These are phyloP conservation scores for Thomomys bottae DNA, from an alignment of 2,113 vertebrate species.

Conservation along the genomic window DNA sequence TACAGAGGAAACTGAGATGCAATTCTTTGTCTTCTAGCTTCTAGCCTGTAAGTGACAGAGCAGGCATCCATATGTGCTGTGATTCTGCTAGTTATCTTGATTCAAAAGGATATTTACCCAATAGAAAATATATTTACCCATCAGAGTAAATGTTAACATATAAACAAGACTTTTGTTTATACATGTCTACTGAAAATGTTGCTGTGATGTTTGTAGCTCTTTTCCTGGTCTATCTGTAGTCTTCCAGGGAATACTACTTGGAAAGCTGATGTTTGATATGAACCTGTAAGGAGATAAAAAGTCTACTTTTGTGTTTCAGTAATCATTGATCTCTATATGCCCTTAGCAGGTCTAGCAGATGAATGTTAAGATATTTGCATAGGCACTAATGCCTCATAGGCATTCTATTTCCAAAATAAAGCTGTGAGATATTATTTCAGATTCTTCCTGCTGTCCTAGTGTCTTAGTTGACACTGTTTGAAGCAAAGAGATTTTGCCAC, in stretches of 20 bases:
- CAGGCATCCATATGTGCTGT: background rate
- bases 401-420: constrained; percentile 26
- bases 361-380: background rate
- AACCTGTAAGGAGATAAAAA: constrained; percentile 1
- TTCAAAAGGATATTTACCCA: constrained; percentile 43
- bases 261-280: background rate
- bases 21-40: background rate
- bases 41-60: background rate
- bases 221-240: constrained; percentile 7
- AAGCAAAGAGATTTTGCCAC: constrained; percentile 22
- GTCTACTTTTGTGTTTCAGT: background rate
- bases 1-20: background rate
- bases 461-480: constrained; percentile 23
- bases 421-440: background rate
- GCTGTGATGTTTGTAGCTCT: background rate
- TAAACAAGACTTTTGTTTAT: background rate
- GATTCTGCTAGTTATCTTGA: constrained; percentile 42
- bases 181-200: background rate
- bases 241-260: background rate
- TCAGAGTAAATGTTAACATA: background rate
- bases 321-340: background rate
- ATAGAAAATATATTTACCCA: constrained; percentile 53
- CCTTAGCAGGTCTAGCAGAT: background rate
- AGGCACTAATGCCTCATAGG: background rate
- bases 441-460: background rate